phyloP scores from a whole-genome alignment of 2,888 invertebrate genomes.

The Myopa testacea region DNA sequence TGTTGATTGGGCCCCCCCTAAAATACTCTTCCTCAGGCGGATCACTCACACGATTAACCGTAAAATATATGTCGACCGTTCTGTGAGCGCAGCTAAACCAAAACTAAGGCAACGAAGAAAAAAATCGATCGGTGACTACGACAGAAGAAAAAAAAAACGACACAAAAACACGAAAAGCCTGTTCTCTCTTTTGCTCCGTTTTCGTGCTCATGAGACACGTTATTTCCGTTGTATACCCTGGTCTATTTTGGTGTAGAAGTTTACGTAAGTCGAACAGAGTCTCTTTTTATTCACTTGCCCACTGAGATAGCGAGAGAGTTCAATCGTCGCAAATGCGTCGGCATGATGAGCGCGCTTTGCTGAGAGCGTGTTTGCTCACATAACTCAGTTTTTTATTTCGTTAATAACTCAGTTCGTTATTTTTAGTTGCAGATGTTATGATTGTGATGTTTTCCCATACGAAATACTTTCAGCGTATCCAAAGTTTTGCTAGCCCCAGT shows the following conservation, averaged over 20 bases:
- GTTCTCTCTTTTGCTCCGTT: constrained; percentile 17
- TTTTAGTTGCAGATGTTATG: constrained; percentile 15
- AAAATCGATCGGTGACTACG: neutral
- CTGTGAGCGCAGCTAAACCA: constrained; percentile 8
- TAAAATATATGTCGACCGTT: neutral
- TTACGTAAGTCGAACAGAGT: too few species aligned
- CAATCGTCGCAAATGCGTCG: neutral
- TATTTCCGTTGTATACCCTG: constrained; percentile 20
- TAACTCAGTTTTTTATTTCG: constrained; percentile 2
- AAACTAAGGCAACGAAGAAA: constrained; percentile 16
- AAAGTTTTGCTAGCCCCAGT: too few species aligned
- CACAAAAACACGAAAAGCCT: neutral
- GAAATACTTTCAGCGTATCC: neutral
- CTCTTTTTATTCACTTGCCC: neutral
- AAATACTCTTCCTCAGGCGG: too few species aligned
- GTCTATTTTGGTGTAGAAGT: neutral
- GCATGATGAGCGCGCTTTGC: neutral
- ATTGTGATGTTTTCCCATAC: neutral
- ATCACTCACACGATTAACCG: too few species aligned
- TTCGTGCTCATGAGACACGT: constrained; percentile 22
- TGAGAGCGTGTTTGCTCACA: constrained; percentile 20
- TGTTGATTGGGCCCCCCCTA: too few species aligned
- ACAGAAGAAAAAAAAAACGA: neutral
- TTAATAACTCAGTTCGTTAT: neutral
- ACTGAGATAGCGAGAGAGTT: neutral